Evolutionary conservation across 1,140 invertebrate genomes (phyloP).

Genomic region (Saccostrea echinata): DNA sequence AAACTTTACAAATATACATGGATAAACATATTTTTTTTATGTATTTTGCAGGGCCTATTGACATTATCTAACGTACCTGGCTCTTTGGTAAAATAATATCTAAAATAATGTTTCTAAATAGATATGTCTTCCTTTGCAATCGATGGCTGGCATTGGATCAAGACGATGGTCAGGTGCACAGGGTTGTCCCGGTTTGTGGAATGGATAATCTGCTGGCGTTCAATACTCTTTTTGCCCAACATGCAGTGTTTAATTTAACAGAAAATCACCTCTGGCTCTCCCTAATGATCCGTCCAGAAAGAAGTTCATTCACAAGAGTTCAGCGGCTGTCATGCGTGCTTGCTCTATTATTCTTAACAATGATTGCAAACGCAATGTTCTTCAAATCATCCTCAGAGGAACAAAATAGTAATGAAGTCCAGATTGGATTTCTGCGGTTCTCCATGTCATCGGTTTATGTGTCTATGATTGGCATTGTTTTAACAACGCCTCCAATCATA

Average conservation of each 20-base stretch:
- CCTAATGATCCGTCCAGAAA: constrained; percentile 70
- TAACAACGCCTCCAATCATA: constrained; percentile 61
- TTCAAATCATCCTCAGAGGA: constrained; percentile 61
- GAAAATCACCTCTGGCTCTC: constrained; percentile 80
- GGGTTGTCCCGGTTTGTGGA: constrained; percentile 71
- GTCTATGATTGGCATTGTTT: constrained; percentile 60
- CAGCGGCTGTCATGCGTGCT: constrained; percentile 77
- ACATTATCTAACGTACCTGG: too few relatives aligned
- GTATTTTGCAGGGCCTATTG: too few relatives aligned
- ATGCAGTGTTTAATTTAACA: constrained; percentile 75
- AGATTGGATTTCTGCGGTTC: constrained; percentile 60
- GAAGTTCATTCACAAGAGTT: constrained; percentile 77
- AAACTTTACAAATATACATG: too few relatives aligned
- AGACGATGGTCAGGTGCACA: constrained; percentile 74
- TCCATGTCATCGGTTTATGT: constrained; percentile 61
- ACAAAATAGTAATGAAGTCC: constrained; percentile 52
- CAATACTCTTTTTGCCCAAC: constrained; percentile 73
- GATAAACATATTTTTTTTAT: too few relatives aligned
- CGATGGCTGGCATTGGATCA: constrained; percentile 75
- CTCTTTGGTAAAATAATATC: background rate
- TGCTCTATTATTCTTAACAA: constrained; percentile 76
- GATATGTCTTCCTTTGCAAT: constrained; percentile 75
- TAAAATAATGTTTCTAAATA: constrained; percentile 45
- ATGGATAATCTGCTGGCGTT: constrained; percentile 73
- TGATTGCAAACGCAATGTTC: constrained; percentile 80